Conservation (phyloP, 2,888 invertebrate species). For the Meandrusa payeni region DNA sequence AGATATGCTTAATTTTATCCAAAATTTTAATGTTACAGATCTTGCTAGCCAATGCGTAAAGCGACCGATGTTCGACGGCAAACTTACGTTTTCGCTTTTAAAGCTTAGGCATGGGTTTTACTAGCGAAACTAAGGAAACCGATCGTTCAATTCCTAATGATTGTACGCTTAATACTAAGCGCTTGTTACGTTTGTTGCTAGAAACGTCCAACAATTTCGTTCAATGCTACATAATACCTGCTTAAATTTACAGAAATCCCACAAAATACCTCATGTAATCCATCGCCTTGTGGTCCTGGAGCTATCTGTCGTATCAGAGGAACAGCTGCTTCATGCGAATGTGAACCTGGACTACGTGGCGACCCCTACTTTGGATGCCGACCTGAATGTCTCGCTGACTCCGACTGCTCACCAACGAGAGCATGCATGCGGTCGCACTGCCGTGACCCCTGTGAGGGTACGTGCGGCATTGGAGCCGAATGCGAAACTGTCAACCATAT, state of each 20-base stretch:
- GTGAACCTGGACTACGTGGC: conserved; percentile 86
- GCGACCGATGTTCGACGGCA: conserved; percentile 30
- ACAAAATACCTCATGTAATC: conserved; percentile 88
- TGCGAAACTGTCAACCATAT: conserved; percentile 88
- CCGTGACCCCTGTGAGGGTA: conserved; percentile 89
- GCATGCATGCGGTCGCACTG: conserved; percentile 92
- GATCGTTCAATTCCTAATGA: conserved; percentile 32
- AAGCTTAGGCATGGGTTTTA: conserved; percentile 80
- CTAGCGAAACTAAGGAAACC: conserved; percentile 62
- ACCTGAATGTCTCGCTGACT: conserved; percentile 93
- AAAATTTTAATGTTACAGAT: conserved; percentile 25
- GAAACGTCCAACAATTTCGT: conserved; percentile 21
- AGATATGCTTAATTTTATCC: conserved; percentile 35
- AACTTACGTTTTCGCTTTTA: conserved; percentile 67
- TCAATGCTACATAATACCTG: conserved; percentile 20
- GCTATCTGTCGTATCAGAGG: conserved; percentile 89
- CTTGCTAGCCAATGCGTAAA: conserved; percentile 29
- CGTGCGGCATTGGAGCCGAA: conserved; percentile 91
- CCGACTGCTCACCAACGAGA: conserved; percentile 91
- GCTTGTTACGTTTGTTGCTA: conserved; percentile 52
- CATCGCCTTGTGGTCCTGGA: conserved; percentile 91
- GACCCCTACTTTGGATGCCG: conserved; percentile 89
- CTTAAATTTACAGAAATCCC: conserved; percentile 55
- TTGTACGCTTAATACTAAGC: conserved; percentile 37
- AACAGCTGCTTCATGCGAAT: conserved; percentile 86